A percentile compares a stretch with the other conserved stretches of the same genome.
Conservation (phyloP, 2,888 invertebrate genomes). For the Adineta ricciae region DNA sequence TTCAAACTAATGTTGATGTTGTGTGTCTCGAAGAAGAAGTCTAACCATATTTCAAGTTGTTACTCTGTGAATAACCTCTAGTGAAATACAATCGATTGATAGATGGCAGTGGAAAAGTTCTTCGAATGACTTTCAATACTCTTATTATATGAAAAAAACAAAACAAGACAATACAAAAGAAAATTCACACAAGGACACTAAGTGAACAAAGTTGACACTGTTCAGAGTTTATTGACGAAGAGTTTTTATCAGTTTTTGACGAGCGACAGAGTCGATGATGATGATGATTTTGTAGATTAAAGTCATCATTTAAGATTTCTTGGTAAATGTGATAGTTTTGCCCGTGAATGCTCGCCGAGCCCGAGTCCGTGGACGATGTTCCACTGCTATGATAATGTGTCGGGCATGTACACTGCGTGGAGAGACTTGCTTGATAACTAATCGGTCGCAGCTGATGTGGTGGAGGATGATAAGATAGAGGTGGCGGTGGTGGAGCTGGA, state of each 20-base stretch:
- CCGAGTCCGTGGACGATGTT: neutral
- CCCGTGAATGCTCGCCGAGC: neutral
- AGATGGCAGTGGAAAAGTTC: neutral
- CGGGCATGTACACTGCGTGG: slow-evolving; percentile 6
- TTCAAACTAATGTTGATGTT: neutral
- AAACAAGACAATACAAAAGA: neutral
- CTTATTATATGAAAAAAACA: neutral
- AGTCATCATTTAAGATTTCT: slow-evolving; percentile 17
- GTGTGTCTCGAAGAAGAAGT: neutral
- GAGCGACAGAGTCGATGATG: neutral
- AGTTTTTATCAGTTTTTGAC: neutral
- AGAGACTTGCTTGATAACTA: slow-evolving; percentile 11
- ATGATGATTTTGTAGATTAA: neutral
- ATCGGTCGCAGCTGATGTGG: neutral
- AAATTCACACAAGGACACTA: slow-evolving; percentile 21
- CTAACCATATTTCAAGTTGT: neutral
- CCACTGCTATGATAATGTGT: neutral
- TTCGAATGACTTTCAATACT: neutral
- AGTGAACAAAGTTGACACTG: slow-evolving; percentile 8
- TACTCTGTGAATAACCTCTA: neutral
- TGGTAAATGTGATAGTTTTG: slow-evolving; percentile 14
- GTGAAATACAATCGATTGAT: neutral
- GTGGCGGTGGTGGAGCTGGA: neutral
- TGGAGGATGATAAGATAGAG: neutral
- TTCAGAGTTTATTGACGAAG: neutral